Conservation (phyloP, 2,888 invertebrate species). For the Heliconius ethilla region DNA sequence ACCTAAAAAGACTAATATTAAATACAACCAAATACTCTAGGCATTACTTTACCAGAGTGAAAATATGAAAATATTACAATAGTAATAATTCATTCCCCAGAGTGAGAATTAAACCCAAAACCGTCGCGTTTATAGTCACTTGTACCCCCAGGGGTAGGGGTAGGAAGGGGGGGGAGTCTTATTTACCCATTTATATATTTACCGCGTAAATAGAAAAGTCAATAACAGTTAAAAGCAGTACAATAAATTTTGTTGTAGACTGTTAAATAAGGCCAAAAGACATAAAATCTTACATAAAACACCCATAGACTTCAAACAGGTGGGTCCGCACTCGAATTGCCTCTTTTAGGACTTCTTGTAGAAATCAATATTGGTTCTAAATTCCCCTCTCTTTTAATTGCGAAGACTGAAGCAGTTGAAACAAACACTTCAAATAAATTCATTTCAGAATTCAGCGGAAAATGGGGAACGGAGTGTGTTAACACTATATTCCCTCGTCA, state of each 20-base stretch:
- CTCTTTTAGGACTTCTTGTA: slow-evolving; percentile 48
- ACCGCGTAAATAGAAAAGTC: slow-evolving; percentile 14
- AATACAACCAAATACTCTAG: too few relatives aligned
- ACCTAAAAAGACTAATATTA: too few relatives aligned
- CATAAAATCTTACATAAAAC: slow-evolving; percentile 57
- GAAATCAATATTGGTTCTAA: slow-evolving; percentile 43
- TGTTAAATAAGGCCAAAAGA: slow-evolving; percentile 54
- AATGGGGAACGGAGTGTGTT: too few relatives aligned
- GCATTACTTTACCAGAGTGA: too few relatives aligned
- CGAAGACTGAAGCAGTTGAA: slow-evolving; percentile 28
- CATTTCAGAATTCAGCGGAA: slow-evolving; percentile 5
- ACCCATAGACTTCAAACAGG: slow-evolving; percentile 50
- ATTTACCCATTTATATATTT: not conserved
- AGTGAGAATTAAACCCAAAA: too few relatives aligned
- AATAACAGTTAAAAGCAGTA: slow-evolving; percentile 28
- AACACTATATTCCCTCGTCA: not conserved
- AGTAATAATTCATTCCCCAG: too few relatives aligned
- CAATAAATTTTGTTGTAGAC: slow-evolving; percentile 41
- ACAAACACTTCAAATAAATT: slow-evolving; percentile 30
- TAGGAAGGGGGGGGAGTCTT: too few relatives aligned
- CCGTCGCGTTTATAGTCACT: too few relatives aligned
- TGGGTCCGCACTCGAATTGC: slow-evolving; percentile 50
- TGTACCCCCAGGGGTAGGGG: too few relatives aligned
- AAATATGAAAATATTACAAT: too few relatives aligned
- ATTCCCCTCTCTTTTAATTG: slow-evolving; percentile 38